phyloP scores from a whole-genome alignment of 2,888 invertebrate genomes.

The Aproaerema taeniolella region DNA sequence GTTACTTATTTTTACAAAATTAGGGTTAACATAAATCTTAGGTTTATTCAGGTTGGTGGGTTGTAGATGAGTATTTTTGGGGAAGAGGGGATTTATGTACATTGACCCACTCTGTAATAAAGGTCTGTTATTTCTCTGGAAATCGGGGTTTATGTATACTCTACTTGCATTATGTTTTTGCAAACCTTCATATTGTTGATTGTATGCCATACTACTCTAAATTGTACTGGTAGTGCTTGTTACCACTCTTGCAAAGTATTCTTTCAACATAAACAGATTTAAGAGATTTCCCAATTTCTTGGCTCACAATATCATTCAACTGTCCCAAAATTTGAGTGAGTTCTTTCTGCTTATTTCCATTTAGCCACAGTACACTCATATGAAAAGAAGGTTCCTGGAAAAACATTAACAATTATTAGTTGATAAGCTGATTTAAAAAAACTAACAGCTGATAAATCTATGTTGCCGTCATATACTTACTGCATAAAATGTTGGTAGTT shows the following conservation, averaged over 20 bases:
- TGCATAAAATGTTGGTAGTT: conserved; percentile 86
- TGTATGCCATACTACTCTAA: conserved; percentile 33
- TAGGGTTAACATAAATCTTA: conserved; percentile 62
- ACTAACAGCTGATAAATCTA: not conserved
- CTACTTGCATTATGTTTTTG: conserved; percentile 24
- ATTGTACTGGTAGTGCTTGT: conserved; percentile 83
- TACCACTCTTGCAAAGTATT: conserved; percentile 85
- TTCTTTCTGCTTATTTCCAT: conserved; percentile 79
- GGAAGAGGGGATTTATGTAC: conserved; percentile 55
- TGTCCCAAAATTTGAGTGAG: conserved; percentile 63
- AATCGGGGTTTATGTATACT: conserved; percentile 66
- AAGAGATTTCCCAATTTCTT: conserved; percentile 41
- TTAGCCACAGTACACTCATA: conserved; percentile 88
- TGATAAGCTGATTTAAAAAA: not conserved
- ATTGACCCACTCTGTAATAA: conserved; percentile 26
- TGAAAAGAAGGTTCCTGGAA: conserved; percentile 90
- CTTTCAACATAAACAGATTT: conserved; percentile 69
- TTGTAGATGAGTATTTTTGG: too few relatives aligned
- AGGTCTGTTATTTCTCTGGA: conserved; percentile 32
- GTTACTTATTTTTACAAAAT: conserved; percentile 38
- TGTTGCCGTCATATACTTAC: conserved; percentile 48
- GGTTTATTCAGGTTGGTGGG: too few relatives aligned
- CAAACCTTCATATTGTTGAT: conserved; percentile 1
- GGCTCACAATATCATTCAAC: conserved; percentile 62
- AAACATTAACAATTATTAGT: too few relatives aligned